These are phyloP conservation scores for Pantala flavescens DNA, from an alignment of 1,140 invertebrate species.

Conservation along the genomic window DNA sequence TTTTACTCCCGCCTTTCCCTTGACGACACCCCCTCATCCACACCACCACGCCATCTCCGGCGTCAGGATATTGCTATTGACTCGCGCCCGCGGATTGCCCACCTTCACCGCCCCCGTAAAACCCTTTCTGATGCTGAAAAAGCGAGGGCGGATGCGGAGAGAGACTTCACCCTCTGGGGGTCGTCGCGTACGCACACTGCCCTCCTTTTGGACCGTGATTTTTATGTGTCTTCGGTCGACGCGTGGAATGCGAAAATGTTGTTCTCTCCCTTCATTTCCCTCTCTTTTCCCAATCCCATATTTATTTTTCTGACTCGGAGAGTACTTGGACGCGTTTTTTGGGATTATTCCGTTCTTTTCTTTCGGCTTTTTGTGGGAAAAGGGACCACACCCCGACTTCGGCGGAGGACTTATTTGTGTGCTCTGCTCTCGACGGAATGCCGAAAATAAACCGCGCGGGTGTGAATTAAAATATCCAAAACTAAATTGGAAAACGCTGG, in stretches of 20 bases:
- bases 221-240: neutral
- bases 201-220: neutral
- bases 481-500: too few relatives aligned
- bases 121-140: neutral
- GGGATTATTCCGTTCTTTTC: too few relatives aligned
- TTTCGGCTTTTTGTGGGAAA: too few relatives aligned
- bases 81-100: neutral
- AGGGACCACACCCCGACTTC: too few relatives aligned
- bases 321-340: too few relatives aligned
- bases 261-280: neutral
- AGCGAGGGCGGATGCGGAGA: neutral
- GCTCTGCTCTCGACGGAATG: too few relatives aligned
- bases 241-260: neutral
- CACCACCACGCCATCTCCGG: neutral
- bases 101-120: neutral
- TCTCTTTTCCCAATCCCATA: neutral
- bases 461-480: too few relatives aligned
- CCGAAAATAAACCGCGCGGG: too few relatives aligned
- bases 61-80: conserved; percentile 4
- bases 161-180: neutral
- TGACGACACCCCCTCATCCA: neutral
- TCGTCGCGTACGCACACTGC: neutral
- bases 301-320: neutral
- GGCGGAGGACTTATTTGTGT: too few relatives aligned
- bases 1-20: neutral